Evolutionary conservation across 2,888 invertebrate species (phyloP).

Genomic region (Belgica antarctica): DNA sequence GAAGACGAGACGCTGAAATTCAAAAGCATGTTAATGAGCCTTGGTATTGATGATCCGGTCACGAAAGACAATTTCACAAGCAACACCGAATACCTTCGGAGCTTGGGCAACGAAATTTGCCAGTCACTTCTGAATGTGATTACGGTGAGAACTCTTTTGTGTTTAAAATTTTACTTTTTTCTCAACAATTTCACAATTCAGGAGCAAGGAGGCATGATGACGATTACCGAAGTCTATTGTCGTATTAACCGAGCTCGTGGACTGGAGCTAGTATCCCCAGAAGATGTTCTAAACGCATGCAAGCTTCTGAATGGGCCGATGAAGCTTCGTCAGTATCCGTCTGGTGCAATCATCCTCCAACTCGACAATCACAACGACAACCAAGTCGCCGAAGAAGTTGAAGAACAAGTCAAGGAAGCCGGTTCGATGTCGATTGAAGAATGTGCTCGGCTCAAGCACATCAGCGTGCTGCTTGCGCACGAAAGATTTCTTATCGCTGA

Average conservation of each 20-base stretch:
- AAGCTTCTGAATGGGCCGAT: slow-evolving; percentile 66
- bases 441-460: slow-evolving; percentile 75
- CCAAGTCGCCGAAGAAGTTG: slow-evolving; percentile 66
- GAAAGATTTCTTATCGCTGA: slow-evolving; percentile 87
- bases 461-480: slow-evolving; percentile 85
- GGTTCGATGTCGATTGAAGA: slow-evolving; percentile 81
- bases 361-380: slow-evolving; percentile 71
- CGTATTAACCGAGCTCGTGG: slow-evolving; percentile 95
- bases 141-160: slow-evolving; percentile 58
- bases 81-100: slow-evolving; percentile 78
- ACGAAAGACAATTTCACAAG: slow-evolving; percentile 86
- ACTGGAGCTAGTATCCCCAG: slow-evolving; percentile 91
- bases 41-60: slow-evolving; percentile 97
- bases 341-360: slow-evolving; percentile 94
- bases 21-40: slow-evolving; percentile 91
- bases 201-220: slow-evolving; percentile 95
- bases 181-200: slow-evolving; percentile 50
- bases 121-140: slow-evolving; percentile 78
- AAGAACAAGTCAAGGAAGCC: slow-evolving; percentile 63
- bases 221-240: slow-evolving; percentile 94
- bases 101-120: slow-evolving; percentile 82
- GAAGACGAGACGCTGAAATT: slow-evolving; percentile 97
- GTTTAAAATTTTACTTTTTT: slow-evolving; percentile 13
- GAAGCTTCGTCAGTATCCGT: slow-evolving; percentile 80
- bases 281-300: slow-evolving; percentile 93